A percentile compares a stretch with the other conserved stretches of the same genome.
These are phyloP conservation scores for Malurus cyaneus DNA, from an alignment of 2,113 vertebrate genomes.

Conservation along the genomic window DNA sequence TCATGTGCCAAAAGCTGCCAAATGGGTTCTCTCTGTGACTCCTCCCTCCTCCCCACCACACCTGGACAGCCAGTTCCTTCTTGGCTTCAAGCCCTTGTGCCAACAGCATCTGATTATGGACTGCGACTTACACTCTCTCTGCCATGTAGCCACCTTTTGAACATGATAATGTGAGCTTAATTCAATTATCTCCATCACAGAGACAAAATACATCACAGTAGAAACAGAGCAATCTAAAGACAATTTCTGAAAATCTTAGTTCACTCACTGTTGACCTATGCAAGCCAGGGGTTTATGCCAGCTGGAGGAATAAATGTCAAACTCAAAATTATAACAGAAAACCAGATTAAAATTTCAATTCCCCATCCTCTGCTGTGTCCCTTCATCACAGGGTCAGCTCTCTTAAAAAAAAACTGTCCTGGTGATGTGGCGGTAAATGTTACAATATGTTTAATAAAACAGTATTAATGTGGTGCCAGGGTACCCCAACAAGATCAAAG, in stretches of 20 bases:
- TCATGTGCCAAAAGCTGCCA: rapidly evolving
- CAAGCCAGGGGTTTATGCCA: background rate
- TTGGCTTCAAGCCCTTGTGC: background rate
- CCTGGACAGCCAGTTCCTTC: background rate
- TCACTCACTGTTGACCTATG: background rate
- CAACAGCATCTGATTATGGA: background rate
- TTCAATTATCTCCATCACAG: background rate
- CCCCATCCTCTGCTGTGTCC: background rate
- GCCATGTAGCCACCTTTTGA: background rate
- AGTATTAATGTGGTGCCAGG: background rate
- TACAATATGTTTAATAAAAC: background rate
- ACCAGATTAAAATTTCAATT: background rate
- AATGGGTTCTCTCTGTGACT: background rate
- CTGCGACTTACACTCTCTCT: background rate
- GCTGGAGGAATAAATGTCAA: background rate
- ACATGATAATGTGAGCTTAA: background rate
- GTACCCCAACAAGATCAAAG: conserved; percentile 32
- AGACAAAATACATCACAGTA: background rate
- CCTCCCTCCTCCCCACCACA: rapidly evolving
- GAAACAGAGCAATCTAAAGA: background rate
- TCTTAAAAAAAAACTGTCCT: background rate
- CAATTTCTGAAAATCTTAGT: background rate
- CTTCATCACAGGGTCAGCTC: background rate
- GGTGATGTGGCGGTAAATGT: background rate
- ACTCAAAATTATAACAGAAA: background rate